Base-by-base conservation (phyloP, 2,888 invertebrate species). In the Anticlea derivata region DNA sequence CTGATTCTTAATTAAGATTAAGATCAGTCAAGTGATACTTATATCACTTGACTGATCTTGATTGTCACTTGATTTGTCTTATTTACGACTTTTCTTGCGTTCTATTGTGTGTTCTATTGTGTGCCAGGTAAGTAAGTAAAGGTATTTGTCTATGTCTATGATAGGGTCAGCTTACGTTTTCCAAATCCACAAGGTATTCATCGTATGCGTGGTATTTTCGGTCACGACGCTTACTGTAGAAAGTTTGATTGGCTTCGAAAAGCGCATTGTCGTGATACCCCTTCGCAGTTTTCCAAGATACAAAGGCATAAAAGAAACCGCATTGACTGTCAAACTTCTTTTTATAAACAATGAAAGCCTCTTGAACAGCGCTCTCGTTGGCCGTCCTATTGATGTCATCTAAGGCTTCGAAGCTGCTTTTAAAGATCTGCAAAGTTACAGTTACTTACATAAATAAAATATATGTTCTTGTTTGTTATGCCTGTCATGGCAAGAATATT, bases 361-460 rank as follows among this genome's bases (percentile, higher is more conserved):
- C 8, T 1, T 31, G 12, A 1, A 55, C 12, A 2, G 50, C 55
- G 7, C 2, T 12, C 7, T 40, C 12, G 34, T 55, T 55, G 1
- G 44, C 39, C 0, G 39, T 51, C 0, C 33, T 17, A 27, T 61
- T 61, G 39, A 56, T 49, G 4, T 56, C 41, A 2, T 22, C 1
- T n/a, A 56, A 11, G 1, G 51, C 47, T 13, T n/a, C 49, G 22
- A 51, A 56, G 6, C 45, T 46, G 3, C 20, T 11, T 1, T 44
- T 22, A 4, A 61, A 17, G 0, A 30, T 27, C 60, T 61, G 50
- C 6, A 54, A 45, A 23, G 6, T 11, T 10, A 39, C 7, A n/a
- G n/a, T n/a, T n/a, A n/a, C n/a, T n/a, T n/a, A n/a, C n/a, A n/a
- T n/a, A n/a, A n/a, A n/a, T n/a, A n/a, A n/a, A n/a, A n/a, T n/a